Percentiles rank a stretch among this genome's conserved stretches.
These are phyloP conservation scores for Psophia crepitans DNA, from an alignment of 2,113 vertebrate genomes.

Conservation along the genomic window DNA sequence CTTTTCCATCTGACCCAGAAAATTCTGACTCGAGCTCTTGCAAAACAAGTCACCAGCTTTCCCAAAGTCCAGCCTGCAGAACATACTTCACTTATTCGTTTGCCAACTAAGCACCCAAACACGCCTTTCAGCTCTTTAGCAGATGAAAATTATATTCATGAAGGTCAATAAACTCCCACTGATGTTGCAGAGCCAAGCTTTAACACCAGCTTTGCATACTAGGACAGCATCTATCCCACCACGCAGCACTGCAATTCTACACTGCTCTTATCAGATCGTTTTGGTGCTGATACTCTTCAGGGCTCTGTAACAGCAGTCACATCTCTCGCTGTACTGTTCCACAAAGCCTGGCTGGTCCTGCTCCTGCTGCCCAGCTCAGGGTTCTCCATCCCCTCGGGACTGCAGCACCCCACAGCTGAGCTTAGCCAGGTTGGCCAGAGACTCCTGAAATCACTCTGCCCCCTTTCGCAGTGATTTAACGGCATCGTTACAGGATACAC, in stretches of 20 bases:
- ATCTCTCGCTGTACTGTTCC: background rate
- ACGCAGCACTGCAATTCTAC: background rate
- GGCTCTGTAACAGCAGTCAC: background rate
- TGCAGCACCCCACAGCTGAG: background rate
- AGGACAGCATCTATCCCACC: background rate
- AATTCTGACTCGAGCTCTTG: background rate
- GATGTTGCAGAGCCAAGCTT: background rate
- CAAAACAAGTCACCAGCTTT: background rate
- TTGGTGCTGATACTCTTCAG: background rate
- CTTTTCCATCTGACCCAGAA: background rate
- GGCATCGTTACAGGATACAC: background rate
- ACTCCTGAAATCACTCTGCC: background rate
- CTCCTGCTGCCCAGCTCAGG: background rate
- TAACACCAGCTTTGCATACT: background rate
- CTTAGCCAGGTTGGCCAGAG: background rate
- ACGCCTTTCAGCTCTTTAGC: background rate
- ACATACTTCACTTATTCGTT: background rate
- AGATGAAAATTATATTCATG: background rate
- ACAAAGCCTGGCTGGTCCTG: background rate
- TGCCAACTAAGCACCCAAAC: background rate
- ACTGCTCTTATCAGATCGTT: background rate
- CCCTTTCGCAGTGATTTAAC: background rate
- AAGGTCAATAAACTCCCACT: background rate
- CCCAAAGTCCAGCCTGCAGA: background rate
- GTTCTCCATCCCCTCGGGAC: background rate